Evolutionary conservation across 2,113 vertebrate genomes (phyloP).

Genomic region (Brachyhypopomus occidentalis): DNA sequence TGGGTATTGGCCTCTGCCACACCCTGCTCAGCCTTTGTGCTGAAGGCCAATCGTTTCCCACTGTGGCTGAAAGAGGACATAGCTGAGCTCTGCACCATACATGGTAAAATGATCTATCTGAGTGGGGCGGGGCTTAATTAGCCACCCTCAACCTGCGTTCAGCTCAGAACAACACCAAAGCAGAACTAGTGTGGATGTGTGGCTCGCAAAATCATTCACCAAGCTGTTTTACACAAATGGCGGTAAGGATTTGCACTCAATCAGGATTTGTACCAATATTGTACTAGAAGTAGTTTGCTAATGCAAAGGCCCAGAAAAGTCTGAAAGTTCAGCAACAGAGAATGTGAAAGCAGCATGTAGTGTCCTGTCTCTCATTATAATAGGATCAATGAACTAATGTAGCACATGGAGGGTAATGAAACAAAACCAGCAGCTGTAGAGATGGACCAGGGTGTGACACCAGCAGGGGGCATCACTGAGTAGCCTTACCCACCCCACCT

Average conservation of each 20-base stretch:
- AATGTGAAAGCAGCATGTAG: neutral
- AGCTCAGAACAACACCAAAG: neutral
- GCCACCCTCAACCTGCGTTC: neutral
- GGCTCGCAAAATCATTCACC: neutral
- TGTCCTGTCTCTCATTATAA: conserved; percentile 5
- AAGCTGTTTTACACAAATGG: neutral
- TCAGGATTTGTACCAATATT: neutral
- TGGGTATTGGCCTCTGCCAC: conserved; percentile 46
- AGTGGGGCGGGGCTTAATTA: conserved; percentile 1
- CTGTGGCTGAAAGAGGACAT: conserved; percentile 23
- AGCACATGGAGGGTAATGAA: neutral
- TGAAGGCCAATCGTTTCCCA: conserved; percentile 40
- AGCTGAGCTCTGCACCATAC: conserved; percentile 6
- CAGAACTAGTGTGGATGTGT: neutral
- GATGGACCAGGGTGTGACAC: conserved; percentile 17
- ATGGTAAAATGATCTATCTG: conserved; percentile 9
- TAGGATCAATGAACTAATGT: neutral
- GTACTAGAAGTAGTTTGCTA: neutral
- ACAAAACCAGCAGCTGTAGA: conserved; percentile 26
- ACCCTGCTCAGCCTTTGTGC: conserved; percentile 46
- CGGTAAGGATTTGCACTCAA: neutral
- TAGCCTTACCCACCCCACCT: conserved; percentile 13
- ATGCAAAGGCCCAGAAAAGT: neutral
- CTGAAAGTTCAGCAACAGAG: neutral
- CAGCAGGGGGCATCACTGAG: conserved; percentile 32